Conservation (phyloP, 2,888 invertebrate genomes). For the Empis stercorea region DNA sequence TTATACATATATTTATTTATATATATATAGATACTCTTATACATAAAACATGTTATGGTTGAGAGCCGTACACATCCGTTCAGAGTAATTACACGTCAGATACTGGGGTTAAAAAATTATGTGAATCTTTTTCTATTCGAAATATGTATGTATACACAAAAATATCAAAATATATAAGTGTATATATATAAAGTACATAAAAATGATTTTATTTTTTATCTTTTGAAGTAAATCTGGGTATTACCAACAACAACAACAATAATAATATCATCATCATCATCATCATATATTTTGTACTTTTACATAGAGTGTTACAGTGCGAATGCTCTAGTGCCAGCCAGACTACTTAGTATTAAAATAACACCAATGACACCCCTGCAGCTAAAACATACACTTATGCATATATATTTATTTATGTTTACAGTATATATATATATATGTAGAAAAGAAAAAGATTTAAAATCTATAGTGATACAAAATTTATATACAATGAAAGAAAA, state of each 20-base stretch:
- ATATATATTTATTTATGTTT: not conserved
- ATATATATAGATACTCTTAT: not conserved
- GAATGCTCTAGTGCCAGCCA: too few species aligned
- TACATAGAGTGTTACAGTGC: too few species aligned
- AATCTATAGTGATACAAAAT: too few species aligned
- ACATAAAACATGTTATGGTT: too few species aligned
- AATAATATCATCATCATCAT: too few species aligned
- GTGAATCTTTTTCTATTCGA: too few species aligned
- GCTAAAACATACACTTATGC: not conserved
- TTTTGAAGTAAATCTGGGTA: too few species aligned
- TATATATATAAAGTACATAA: too few species aligned
- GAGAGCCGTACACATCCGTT: slow-evolving; percentile 22
- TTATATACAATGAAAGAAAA: too few species aligned
- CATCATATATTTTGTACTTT: too few species aligned
- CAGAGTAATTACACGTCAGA: slow-evolving; percentile 35
- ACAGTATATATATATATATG: not conserved
- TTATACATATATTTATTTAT: not conserved
- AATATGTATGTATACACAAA: not conserved
- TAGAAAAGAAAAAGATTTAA: not conserved
- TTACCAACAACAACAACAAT: too few species aligned
- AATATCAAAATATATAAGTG: too few species aligned
- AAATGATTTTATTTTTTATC: not conserved
- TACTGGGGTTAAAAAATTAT: slow-evolving; percentile 23
- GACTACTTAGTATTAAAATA: not conserved
- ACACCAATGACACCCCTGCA: slow-evolving; percentile 1